Evolutionary conservation across 2,113 vertebrate species (phyloP), one percentile per base, ranked within the genome.

Genomic region (Anseranas semipalmata): DNA sequence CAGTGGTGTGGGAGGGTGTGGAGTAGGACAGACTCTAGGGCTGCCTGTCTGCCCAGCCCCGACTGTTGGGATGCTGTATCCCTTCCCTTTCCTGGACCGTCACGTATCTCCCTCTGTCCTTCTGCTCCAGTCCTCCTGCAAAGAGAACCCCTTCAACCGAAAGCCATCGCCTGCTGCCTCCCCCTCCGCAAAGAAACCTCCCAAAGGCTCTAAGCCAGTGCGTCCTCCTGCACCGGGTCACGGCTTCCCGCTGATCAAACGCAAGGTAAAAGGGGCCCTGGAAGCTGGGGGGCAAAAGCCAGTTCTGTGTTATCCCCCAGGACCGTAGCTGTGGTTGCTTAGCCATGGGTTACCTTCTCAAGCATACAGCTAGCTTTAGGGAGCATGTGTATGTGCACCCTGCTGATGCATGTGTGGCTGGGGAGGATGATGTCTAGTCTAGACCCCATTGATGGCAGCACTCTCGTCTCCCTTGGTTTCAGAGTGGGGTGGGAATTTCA

Each of bases 231-330:
- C 99, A 17, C 99, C 99, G 0, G 99, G 98, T 84, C 98, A 99
- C 0, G 99, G 99, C 56, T 99, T 99, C 90, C 99, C 99, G 0
- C 98, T 99, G 85, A 99, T 99, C 97, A 99, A 99, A 95, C 99
- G 99, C 96, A 99, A 99, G 99, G 99, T 99, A 92, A 85, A 24
- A 24, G 53, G 30, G 30, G 52, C 8, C 8, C 77, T 0, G 3
- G 82, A 32, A 76, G 25, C 35, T 39, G 21, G 13, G 7, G n/a
- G 12, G 14, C 14, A 45, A 87, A 80, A 84, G 15, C 25, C 5
- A 4, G 19, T 66, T 72, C 52, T 65, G 21, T 65, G 3, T 32
- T 73, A 0, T 53, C 24, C 32, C 15, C 15, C 60, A 13, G 62
- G 58, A 46, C 39, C 21, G 2, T 18, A 48, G 46, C 37, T 85